Percentiles rank a stretch among this genome's conserved stretches.
Conservation (phyloP, 2,797 vertebrate species). For the Melanotaenia maccullochi region DNA sequence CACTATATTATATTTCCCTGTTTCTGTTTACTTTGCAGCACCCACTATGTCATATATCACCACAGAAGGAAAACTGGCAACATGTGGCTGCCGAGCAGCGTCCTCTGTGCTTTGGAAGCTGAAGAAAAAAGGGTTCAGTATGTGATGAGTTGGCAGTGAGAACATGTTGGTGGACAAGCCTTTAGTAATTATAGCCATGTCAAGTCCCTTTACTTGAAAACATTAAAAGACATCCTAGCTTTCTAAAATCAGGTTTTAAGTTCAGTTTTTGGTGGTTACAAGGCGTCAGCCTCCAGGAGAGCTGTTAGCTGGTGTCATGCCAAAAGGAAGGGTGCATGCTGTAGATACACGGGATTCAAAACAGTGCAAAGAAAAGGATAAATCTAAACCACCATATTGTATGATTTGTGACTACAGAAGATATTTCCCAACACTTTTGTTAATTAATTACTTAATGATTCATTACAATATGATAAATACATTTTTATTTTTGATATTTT, state of each 20-base stretch:
- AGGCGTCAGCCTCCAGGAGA: conserved; percentile 47
- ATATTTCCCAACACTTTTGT: not conserved
- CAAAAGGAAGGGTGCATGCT: conserved; percentile 25
- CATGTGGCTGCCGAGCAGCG: not conserved
- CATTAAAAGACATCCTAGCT: not conserved
- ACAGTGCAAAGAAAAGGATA: conserved; percentile 7
- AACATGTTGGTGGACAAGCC: not conserved
- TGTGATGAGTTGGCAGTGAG: not conserved
- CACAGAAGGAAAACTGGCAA: not conserved
- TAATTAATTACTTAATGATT: not conserved
- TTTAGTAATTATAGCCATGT: not conserved
- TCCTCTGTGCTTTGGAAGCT: not conserved
- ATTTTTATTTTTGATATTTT: not conserved
- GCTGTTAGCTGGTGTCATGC: conserved; percentile 17
- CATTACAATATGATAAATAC: not conserved
- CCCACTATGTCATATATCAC: not conserved
- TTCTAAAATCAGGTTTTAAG: not conserved
- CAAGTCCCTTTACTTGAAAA: not conserved
- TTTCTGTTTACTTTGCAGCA: not conserved
- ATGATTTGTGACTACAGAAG: not conserved
- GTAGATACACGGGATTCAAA: conserved; percentile 22
- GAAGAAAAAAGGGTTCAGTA: not conserved
- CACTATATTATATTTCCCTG: no score
- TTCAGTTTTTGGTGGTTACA: conserved; percentile 22
- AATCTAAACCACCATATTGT: conserved; percentile 1